These are phyloP conservation scores for Drosophila orosa DNA, from an alignment of 1,140 invertebrate species.

Conservation along the genomic window DNA sequence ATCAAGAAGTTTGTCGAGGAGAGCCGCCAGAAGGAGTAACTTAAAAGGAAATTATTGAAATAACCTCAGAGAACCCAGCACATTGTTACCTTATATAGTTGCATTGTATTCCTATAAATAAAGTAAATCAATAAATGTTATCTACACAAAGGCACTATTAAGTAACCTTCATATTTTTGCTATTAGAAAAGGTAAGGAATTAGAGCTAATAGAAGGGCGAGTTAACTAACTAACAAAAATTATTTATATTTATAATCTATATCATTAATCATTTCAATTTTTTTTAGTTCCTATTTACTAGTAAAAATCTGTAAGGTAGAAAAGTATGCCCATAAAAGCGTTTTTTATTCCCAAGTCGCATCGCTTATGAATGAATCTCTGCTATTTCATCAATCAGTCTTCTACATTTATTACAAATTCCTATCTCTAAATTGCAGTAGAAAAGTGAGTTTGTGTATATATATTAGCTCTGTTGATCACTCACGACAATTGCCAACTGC, in stretches of 20 bases:
- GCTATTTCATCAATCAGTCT: background rate
- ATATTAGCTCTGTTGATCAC: conserved; percentile 16
- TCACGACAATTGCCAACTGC: conserved; percentile 19
- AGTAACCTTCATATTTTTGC: background rate
- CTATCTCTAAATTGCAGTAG: conserved; percentile 16
- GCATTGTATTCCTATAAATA: background rate
- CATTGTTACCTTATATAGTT: conserved; percentile 1
- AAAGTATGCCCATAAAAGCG: too few species aligned
- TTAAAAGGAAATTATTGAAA: background rate
- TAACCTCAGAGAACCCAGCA: background rate
- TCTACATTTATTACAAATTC: background rate
- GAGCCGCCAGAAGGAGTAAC: conserved; percentile 21
- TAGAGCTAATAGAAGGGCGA: background rate
- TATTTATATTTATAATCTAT: background rate
- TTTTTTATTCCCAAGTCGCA: background rate
- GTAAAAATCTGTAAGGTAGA: too few species aligned
- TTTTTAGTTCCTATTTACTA: too few species aligned
- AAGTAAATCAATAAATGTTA: conserved; percentile 1
- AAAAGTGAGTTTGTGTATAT: conserved; percentile 17
- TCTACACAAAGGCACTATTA: background rate
- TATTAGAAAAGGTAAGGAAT: background rate
- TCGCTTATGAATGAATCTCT: background rate
- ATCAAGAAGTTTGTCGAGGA: conserved; percentile 41
- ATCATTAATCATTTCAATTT: too few species aligned
- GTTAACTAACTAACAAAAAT: background rate